These are phyloP conservation scores for Catagonus wagneri DNA, from an alignment of 2,113 vertebrate species.

Conservation along the genomic window DNA sequence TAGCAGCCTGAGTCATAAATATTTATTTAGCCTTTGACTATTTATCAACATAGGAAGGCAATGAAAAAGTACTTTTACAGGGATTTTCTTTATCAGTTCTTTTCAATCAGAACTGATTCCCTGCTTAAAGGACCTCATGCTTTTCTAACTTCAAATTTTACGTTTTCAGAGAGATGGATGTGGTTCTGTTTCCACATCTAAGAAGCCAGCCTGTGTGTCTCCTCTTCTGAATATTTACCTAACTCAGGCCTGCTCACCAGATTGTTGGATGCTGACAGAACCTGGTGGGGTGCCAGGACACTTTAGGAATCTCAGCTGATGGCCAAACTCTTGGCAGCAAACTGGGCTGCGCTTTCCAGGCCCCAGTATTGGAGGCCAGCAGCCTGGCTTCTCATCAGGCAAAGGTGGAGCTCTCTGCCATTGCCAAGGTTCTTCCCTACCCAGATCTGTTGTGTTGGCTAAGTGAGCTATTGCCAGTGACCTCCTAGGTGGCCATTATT, in stretches of 20 bases:
- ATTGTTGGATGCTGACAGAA: background rate
- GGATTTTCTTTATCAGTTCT: background rate
- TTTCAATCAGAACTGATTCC: background rate
- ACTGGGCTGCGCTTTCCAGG: background rate
- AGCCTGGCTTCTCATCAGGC: background rate
- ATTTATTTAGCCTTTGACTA: background rate
- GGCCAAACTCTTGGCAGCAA: slow-evolving; percentile 61
- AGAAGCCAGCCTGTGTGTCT: background rate
- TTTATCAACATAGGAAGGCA: background rate
- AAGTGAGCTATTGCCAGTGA: background rate
- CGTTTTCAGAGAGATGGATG: background rate
- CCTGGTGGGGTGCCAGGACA: slow-evolving; percentile 41
- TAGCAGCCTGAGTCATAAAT: background rate
- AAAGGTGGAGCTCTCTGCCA: background rate
- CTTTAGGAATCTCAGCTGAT: slow-evolving; percentile 54
- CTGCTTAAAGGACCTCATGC: background rate
- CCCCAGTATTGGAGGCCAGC: background rate
- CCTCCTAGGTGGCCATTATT: background rate
- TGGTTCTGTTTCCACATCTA: background rate
- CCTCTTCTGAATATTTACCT: background rate
- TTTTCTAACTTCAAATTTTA: slow-evolving; percentile 27
- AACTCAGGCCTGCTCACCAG: background rate
- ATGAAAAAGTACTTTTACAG: background rate
- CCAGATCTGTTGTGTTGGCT: background rate
- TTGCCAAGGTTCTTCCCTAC: background rate